A percentile compares a stretch with the other conserved stretches of the same genome.
Conservation (phyloP, 37 sponge, comb jelly and placozoan species). For the Corticium candelabrum region DNA sequence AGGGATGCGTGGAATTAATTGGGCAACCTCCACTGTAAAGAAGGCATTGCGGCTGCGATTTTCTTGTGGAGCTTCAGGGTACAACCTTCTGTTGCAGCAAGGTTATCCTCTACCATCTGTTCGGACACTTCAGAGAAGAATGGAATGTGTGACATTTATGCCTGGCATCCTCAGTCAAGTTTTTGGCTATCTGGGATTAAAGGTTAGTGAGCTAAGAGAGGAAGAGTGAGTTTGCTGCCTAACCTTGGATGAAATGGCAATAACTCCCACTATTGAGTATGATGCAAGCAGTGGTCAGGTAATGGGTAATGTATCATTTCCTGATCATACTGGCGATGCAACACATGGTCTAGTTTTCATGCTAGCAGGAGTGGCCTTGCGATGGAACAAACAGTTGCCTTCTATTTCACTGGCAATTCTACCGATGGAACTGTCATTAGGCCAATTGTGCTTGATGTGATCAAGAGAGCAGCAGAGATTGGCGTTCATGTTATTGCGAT, state of each 20-base stretch:
- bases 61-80: neutral
- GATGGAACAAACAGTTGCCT: neutral
- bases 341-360: conserved; percentile 1
- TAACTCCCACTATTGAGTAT: no score
- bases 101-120: neutral
- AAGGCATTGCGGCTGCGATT: neutral
- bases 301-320: neutral
- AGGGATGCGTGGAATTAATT: neutral
- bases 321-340: neutral
- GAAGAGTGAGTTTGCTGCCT: no score
- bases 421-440: neutral
- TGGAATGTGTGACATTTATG: neutral
- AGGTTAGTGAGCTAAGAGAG: no score
- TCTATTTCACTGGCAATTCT: neutral
- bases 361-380: neutral
- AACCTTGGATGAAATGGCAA: no score
- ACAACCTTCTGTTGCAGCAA: neutral
- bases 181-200: neutral
- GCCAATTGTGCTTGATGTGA: no score
- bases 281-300: no score
- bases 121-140: neutral
- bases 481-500: no score
- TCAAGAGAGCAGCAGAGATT: no score
- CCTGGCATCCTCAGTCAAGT: neutral
- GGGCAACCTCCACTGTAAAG: neutral